phyloP scores from a whole-genome alignment of 1,140 invertebrate species.

The Lepidostoma basale region DNA sequence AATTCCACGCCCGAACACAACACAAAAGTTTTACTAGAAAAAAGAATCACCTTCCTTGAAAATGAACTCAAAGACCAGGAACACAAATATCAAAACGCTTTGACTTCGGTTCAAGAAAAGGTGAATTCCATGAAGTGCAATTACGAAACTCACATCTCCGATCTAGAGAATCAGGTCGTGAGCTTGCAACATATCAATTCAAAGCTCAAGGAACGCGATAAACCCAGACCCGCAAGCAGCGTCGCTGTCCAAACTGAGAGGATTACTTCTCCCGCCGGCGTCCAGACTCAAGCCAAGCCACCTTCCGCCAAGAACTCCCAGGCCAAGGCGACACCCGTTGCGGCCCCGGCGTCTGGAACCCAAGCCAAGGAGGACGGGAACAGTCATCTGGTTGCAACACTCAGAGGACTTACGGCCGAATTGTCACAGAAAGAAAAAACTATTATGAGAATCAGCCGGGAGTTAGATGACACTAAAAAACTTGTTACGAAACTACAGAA shows the following conservation, averaged over 20 bases:
- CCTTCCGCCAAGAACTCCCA: conserved; percentile 23
- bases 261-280: conserved; percentile 43
- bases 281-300: conserved; percentile 50
- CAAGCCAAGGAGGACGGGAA: conserved; percentile 76
- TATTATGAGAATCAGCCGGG: conserved; percentile 70
- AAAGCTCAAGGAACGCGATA: conserved; percentile 62
- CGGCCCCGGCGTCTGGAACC: conserved; percentile 29
- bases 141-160: conserved; percentile 74
- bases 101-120: conserved; percentile 72
- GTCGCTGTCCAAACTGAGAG: conserved; percentile 50
- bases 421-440: conserved; percentile 74
- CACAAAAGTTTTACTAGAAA: conserved; percentile 70
- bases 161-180: conserved; percentile 70
- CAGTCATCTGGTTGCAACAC: conserved; percentile 75
- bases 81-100: conserved; percentile 68
- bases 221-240: conserved; percentile 51
- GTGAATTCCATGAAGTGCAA: conserved; percentile 77
- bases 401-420: conserved; percentile 76
- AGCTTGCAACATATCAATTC: conserved; percentile 64
- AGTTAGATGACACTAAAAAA: conserved; percentile 75
- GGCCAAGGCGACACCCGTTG: neutral
- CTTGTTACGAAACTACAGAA: conserved; percentile 76
- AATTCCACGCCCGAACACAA: conserved; percentile 62
- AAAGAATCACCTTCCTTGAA: conserved; percentile 71
- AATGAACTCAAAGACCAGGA: conserved; percentile 72